Conservation (phyloP, 2,113 vertebrate species). For the Phalacrocorax carbo region DNA sequence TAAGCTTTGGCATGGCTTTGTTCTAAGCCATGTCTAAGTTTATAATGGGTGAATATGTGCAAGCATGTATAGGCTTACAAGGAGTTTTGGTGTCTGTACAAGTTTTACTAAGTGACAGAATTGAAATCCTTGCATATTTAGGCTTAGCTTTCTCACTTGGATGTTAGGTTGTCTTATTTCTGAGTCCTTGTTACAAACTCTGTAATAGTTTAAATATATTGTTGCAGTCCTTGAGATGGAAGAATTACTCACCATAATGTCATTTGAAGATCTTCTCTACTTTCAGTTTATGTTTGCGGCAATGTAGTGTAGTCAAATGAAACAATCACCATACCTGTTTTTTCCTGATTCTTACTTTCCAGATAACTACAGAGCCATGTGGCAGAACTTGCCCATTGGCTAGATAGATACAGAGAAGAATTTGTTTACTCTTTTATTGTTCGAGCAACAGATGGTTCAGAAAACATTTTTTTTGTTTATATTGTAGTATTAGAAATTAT, state of each 20-base stretch:
- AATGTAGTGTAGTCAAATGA: too few species aligned
- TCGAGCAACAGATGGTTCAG: not conserved
- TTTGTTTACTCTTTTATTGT: not conserved
- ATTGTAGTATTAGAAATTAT: not conserved
- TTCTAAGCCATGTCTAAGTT: not conserved
- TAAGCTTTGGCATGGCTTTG: not conserved
- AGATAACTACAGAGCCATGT: not conserved
- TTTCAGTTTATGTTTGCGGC: not conserved
- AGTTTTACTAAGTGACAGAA: not conserved
- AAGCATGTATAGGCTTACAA: not conserved
- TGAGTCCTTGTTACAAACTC: not conserved
- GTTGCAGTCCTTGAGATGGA: not conserved
- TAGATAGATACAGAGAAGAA: not conserved
- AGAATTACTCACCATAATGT: not conserved
- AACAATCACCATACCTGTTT: accelerated
- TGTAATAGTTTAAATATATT: not conserved
- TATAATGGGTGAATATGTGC: not conserved
- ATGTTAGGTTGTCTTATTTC: not conserved
- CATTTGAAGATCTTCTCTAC: not conserved
- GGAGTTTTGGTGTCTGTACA: not conserved
- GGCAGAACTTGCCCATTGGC: not conserved
- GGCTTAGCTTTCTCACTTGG: not conserved
- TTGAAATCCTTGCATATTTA: not conserved
- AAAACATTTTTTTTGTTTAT: not conserved
- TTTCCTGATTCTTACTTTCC: not conserved